Evolutionary conservation across 2,113 vertebrate species (phyloP), one percentile per base, ranked within the genome.

Genomic region (Corythornis madagascariensis): DNA sequence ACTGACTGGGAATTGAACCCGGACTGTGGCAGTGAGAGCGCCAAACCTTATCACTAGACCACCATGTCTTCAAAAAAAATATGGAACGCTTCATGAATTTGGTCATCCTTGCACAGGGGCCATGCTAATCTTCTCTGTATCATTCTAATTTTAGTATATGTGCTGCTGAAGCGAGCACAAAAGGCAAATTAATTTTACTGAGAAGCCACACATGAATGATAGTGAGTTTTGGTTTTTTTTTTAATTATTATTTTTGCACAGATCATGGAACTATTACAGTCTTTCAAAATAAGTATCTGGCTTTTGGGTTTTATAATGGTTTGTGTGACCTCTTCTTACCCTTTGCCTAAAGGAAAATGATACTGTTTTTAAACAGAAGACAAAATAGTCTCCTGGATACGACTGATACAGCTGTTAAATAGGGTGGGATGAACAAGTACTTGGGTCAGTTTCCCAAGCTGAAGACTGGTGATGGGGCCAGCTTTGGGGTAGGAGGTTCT

Each of bases 101-200:
- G 38, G 93, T 93, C 93, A 96, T 93, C 92, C 91, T 94, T 96
- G 87, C 33, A 43, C 92, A 96, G 86, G 42, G 93, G 43, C 65
- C 53, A 72, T 21, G 19, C 52, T 74, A 75, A 90, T 81, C 65
- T 65, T 70, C 64, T 74, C 55, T 71, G 11, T 31, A 56, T 59
- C 8, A 1, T 72, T 93, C 26, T 50, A 33, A 16, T 59, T 89
- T 81, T 55, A 60, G 69, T 60, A 29, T 50, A 70, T 92, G 84
- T 92, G 84, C 88, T 90, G 88, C 88, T 67, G 63, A 91, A 91
- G 88, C 67, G 31, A 93, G 78, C 88, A 90, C 83, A 38, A 38
- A 38, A 97, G 93, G 96, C 95, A 97, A 98, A 98, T 97, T 97
- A 86, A 86, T 97, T 98, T 98, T 96, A 86, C 91, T 72, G 90